These are phyloP conservation scores for Gobionotothen gibberifrons DNA, from an alignment of 2,797 vertebrate genomes.

Conservation along the genomic window DNA sequence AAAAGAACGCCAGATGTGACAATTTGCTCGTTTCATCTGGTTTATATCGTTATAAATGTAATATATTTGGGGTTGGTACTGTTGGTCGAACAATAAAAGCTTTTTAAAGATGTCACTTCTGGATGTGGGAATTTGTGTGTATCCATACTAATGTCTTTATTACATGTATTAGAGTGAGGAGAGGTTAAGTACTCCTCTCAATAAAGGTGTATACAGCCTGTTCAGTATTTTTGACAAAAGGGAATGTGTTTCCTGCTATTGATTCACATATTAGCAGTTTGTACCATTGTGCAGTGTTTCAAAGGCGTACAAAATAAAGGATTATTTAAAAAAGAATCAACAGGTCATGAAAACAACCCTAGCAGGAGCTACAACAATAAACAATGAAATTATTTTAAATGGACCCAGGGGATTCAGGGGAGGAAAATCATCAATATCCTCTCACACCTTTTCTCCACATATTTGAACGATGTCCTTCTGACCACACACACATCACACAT, in stretches of 20 bases:
- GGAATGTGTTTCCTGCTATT: not conserved
- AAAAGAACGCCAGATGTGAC: not conserved
- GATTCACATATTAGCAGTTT: not conserved
- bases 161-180: not conserved
- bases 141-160: not conserved
- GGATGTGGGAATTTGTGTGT: not conserved
- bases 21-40: not conserved
- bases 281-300: not conserved
- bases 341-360: conserved; percentile 9
- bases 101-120: not conserved
- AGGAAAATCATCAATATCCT: conserved; percentile 13
- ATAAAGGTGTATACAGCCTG: not conserved
- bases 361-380: not conserved
- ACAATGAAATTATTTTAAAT: conserved; percentile 8
- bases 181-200: not conserved
- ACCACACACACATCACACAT: conserved; percentile 11
- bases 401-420: not conserved
- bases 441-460: not conserved
- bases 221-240: not conserved
- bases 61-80: not conserved
- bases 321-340: conserved; percentile 8
- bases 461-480: conserved; percentile 6
- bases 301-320: not conserved
- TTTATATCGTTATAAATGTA: not conserved
- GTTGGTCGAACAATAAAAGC: not conserved